phyloP scores from a whole-genome alignment of 2,888 invertebrate genomes.

The Rutpela maculata region DNA sequence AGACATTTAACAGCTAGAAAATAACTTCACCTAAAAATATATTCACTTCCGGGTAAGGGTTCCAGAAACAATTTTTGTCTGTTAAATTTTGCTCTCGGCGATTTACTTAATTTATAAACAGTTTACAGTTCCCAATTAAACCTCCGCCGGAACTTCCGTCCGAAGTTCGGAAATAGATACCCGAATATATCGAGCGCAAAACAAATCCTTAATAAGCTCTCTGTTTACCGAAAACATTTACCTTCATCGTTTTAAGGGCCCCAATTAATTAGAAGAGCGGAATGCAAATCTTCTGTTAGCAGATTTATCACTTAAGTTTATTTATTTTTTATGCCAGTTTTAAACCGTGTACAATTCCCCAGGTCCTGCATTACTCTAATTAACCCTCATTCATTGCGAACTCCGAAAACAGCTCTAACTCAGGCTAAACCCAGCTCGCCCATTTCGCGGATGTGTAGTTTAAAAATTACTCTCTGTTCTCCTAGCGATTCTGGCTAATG shows the following conservation, averaged over 20 bases:
- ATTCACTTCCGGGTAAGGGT: too few species aligned
- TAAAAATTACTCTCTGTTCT: slow-evolving; percentile 55
- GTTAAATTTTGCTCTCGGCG: background rate
- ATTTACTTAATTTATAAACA: slow-evolving; percentile 1
- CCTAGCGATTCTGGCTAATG: slow-evolving; percentile 44
- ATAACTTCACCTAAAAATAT: too few species aligned
- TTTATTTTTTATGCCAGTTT: slow-evolving; percentile 34
- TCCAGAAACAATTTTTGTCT: background rate
- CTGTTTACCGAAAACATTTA: slow-evolving; percentile 32
- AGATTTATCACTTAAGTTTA: slow-evolving; percentile 43
- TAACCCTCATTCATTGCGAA: slow-evolving; percentile 54
- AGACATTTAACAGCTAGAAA: too few species aligned
- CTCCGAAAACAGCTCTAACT: slow-evolving; percentile 56
- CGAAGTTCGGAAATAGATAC: slow-evolving; percentile 21
- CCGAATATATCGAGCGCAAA: slow-evolving; percentile 15
- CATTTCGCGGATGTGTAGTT: slow-evolving; percentile 58
- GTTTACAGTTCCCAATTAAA: slow-evolving; percentile 18
- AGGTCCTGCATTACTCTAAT: slow-evolving; percentile 52
- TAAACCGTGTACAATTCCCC: slow-evolving; percentile 36
- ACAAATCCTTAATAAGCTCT: slow-evolving; percentile 33
- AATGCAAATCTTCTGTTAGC: slow-evolving; percentile 41
- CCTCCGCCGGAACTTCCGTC: slow-evolving; percentile 26
- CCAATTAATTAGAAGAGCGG: slow-evolving; percentile 42
- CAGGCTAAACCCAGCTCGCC: slow-evolving; percentile 55
- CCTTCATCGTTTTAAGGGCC: slow-evolving; percentile 12